phyloP scores from a whole-genome alignment of 2,888 invertebrate genomes.

The Smittia sp. region DNA sequence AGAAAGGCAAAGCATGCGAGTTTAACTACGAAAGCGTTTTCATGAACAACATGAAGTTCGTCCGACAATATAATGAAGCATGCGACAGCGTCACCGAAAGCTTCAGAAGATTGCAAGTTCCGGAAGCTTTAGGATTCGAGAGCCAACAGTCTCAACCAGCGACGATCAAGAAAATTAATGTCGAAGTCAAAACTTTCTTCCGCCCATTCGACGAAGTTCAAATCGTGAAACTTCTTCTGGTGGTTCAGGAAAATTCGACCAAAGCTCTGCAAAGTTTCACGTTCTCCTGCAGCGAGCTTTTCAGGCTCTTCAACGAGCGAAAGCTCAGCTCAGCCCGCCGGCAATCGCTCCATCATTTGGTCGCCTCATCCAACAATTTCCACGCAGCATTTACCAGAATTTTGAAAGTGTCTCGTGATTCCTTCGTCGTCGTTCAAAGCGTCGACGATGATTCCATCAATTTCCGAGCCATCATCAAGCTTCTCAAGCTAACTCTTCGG shows the following conservation, averaged over 20 bases:
- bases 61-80: slow-evolving; percentile 42
- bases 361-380: slow-evolving; percentile 34
- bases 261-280: slow-evolving; percentile 45
- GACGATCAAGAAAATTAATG: no score
- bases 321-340: slow-evolving; percentile 47
- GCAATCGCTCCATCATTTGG: slow-evolving; percentile 46
- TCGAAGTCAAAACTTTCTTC: slow-evolving; percentile 45
- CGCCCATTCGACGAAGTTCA: slow-evolving; percentile 47
- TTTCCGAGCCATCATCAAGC: neutral
- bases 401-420: neutral
- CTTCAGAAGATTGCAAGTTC: slow-evolving; percentile 31
- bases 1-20: neutral
- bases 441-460: neutral
- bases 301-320: slow-evolving; percentile 44
- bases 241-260: slow-evolving; percentile 45
- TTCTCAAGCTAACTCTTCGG: neutral
- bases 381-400: neutral
- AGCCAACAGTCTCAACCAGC: no score
- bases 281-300: slow-evolving; percentile 44
- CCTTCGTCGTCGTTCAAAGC: neutral
- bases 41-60: slow-evolving; percentile 28
- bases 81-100: slow-evolving; percentile 36
- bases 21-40: slow-evolving; percentile 31
- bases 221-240: slow-evolving; percentile 45
- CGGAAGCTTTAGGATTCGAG: slow-evolving; percentile 4